Conservation (phyloP, 2,888 invertebrate genomes). For the Drepanosiphum platanoidis region DNA sequence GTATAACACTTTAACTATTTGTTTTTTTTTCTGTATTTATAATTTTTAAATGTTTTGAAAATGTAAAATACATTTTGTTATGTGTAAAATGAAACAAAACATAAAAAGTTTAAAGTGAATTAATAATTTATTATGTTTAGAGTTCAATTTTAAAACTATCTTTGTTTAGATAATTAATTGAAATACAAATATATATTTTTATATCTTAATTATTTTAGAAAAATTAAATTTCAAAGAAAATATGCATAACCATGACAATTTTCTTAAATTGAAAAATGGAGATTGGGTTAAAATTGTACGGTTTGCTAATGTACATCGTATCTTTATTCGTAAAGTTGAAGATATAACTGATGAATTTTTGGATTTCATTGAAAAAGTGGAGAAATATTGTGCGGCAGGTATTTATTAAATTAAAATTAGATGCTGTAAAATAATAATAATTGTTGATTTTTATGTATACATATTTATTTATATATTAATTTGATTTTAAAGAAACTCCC, state of each 20-base stretch:
- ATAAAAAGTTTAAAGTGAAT: too few species aligned
- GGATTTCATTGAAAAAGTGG: constrained; percentile 27
- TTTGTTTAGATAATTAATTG: too few species aligned
- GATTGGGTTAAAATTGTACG: constrained; percentile 33
- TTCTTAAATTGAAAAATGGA: constrained; percentile 33
- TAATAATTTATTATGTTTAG: too few species aligned
- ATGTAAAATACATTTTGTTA: too few species aligned
- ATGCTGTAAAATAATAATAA: neutral
- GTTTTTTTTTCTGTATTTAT: neutral
- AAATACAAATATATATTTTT: too few species aligned
- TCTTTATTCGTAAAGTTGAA: constrained; percentile 45
- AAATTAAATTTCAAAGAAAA: neutral
- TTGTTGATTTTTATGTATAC: neutral
- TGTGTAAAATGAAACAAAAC: too few species aligned
- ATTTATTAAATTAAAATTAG: neutral
- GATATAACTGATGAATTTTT: constrained; percentile 29
- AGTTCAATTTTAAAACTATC: too few species aligned
- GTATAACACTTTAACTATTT: neutral
- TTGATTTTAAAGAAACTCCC: neutral
- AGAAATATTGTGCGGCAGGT: constrained; percentile 44
- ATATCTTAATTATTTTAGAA: constrained; percentile 7
- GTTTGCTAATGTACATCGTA: constrained; percentile 26
- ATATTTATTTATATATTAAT: neutral
- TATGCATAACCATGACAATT: neutral
- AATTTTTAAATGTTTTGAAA: too few species aligned